Evolutionary conservation across 2,797 vertebrate genomes (phyloP).

Genomic region (Cryptoprocta ferox): DNA sequence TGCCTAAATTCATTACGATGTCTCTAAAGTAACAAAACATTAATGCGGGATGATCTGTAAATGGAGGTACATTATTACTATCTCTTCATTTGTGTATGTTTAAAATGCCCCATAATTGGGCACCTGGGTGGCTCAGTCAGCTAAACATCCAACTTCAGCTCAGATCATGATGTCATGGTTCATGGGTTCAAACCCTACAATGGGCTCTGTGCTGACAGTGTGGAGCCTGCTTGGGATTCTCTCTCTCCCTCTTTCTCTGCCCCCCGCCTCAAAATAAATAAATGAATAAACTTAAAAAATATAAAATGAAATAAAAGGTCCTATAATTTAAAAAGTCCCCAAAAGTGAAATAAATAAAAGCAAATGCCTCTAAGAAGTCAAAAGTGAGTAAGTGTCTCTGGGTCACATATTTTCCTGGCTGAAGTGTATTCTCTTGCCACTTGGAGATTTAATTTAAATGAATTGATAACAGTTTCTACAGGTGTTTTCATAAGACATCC

Average conservation of each 20-base stretch:
- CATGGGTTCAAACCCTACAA: too few relatives aligned
- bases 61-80: background rate
- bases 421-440: background rate
- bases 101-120: background rate
- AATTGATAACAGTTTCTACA: background rate
- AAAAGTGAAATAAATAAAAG: constrained; percentile 32
- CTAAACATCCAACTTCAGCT: too few relatives aligned
- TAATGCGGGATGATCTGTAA: background rate
- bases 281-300: too few relatives aligned
- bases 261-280: too few relatives aligned
- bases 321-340: background rate
- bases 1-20: background rate
- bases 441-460: constrained; percentile 43
- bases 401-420: background rate
- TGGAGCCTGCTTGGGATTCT: too few relatives aligned
- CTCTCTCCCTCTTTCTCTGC: too few relatives aligned
- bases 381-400: background rate
- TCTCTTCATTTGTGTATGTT: background rate
- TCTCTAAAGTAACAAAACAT: constrained; percentile 26
- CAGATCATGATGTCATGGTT: too few relatives aligned
- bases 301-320: background rate
- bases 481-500: background rate
- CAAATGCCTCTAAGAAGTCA: constrained; percentile 39
- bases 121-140: too few relatives aligned
- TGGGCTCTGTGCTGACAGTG: too few relatives aligned